Evolutionary conservation across 1,140 invertebrate genomes (phyloP).

Genomic region (Oreohelix idahoensis): DNA sequence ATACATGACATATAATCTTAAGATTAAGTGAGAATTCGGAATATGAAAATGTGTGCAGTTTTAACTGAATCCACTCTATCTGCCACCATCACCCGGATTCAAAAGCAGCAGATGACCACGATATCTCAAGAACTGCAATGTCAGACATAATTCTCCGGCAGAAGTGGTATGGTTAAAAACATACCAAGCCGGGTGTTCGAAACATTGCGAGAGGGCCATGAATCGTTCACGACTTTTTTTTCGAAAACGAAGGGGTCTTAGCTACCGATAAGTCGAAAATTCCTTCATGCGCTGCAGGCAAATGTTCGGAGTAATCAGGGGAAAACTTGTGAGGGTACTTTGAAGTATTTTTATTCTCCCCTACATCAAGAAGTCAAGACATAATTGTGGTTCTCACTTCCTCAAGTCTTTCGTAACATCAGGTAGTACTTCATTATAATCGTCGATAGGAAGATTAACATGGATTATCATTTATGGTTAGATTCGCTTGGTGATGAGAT

Average conservation of each 20-base stretch:
- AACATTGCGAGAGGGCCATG: not conserved
- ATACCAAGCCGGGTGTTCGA: not conserved
- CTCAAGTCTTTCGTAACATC: too few species aligned
- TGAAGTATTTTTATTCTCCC: not conserved
- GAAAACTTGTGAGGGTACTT: not conserved
- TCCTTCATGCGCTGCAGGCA: slow-evolving; percentile 1
- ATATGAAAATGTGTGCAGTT: not conserved
- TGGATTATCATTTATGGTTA: too few species aligned
- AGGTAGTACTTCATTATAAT: too few species aligned
- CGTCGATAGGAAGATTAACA: too few species aligned
- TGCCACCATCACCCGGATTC: not conserved
- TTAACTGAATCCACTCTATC: not conserved
- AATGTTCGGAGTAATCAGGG: not conserved
- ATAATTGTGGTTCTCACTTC: too few species aligned
- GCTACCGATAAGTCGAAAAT: not conserved
- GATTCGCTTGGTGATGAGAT: too few species aligned
- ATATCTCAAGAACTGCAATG: not conserved
- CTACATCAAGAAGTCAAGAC: too few species aligned
- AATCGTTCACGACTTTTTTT: slow-evolving; percentile 18
- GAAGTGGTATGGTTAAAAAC: not conserved
- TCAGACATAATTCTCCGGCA: not conserved
- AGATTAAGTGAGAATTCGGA: not conserved
- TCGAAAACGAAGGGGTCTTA: not conserved
- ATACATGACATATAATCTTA: not conserved
- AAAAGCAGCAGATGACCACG: not conserved